Evolutionary conservation across 1,140 invertebrate species (phyloP).

Genomic region (Caenorhabditis remanei): DNA sequence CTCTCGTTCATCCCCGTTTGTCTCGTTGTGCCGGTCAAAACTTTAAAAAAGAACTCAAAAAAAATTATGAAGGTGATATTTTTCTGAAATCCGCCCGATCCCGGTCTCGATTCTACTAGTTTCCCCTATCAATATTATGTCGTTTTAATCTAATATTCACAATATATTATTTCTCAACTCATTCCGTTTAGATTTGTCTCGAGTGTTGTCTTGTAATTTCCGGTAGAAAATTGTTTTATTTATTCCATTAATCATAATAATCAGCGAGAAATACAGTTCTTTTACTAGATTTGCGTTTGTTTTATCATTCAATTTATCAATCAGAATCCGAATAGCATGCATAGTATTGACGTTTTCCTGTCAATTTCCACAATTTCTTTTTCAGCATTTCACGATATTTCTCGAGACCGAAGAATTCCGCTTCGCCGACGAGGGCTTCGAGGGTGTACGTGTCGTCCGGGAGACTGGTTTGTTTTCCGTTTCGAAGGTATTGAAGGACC

Average conservation of each 20-base stretch:
- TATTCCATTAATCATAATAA: no score
- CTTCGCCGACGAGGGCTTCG: slow-evolving; percentile 28
- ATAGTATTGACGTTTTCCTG: slow-evolving; percentile 42
- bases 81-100: not conserved
- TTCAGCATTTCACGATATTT: slow-evolving; percentile 49
- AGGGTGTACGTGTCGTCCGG: slow-evolving; percentile 42
- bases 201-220: not conserved
- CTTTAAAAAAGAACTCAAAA: slow-evolving; percentile 54
- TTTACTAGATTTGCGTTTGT: no score
- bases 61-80: slow-evolving; percentile 13
- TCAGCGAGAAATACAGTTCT: no score
- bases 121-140: not conserved
- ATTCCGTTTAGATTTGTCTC: slow-evolving; percentile 60
- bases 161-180: not conserved
- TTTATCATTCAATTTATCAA: not conserved
- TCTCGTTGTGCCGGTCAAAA: slow-evolving; percentile 45
- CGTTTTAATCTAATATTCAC: not conserved
- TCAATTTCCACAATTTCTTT: slow-evolving; percentile 59
- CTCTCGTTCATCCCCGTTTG: not conserved
- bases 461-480: slow-evolving; percentile 45
- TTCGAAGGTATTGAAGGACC: slow-evolving; percentile 55
- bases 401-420: slow-evolving; percentile 51
- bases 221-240: not conserved
- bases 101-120: slow-evolving; percentile 11
- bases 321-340: slow-evolving; percentile 58